Base-by-base conservation (phyloP, 1,140 invertebrate species). In the Sycophaga agraensis region DNA sequence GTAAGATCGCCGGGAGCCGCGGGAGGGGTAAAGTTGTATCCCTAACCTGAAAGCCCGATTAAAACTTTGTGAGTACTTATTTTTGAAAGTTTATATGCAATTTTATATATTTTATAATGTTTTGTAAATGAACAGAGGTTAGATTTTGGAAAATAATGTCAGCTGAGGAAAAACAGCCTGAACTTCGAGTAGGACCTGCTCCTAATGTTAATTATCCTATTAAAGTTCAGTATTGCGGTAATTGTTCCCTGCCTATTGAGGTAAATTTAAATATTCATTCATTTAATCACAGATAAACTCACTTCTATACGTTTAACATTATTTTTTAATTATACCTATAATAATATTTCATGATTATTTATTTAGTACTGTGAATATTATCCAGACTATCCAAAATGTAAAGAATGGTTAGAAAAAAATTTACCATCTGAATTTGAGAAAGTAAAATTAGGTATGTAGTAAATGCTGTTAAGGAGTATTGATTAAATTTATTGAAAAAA, bases 341-440 rank as follows among this genome's bases (percentile, higher is more conserved):
- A 43, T 43, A 39, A 39, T 24, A 53, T 61, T 22, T 54, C 19
- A 37, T 49, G 12, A 42, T 73, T 73, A 74, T 73, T 48, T 77
- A 84, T 43, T 8, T 75, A 95, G 90, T 99, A 98, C 75, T 99
- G 97, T 78, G 96, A 98, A 85, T 98, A 95, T 81, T 97, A 97
- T 82, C 95, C 96, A 37, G 93, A 96, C 74, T 95, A 94, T 81
- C 96, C 97, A 60, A 97, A 97, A 81, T 99, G 97, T 75, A 97
- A 96, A 78, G 88, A 91, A 71, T 99, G 97, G 97, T 75, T 98
- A 43, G 93, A 98, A 77, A 91, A 91, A 71, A 91, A 98, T 85
- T 82, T 99, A 53, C 96, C 97, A 4, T 88, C 89, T 43, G 90
- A 96, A 80, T 97, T 98, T 79, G 91, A 94, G 74, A 93, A 92